Percentiles rank a stretch among this genome's conserved stretches.
Evolutionary conservation across 2,797 vertebrate species (phyloP).

Genomic region (Sebastes minor): DNA sequence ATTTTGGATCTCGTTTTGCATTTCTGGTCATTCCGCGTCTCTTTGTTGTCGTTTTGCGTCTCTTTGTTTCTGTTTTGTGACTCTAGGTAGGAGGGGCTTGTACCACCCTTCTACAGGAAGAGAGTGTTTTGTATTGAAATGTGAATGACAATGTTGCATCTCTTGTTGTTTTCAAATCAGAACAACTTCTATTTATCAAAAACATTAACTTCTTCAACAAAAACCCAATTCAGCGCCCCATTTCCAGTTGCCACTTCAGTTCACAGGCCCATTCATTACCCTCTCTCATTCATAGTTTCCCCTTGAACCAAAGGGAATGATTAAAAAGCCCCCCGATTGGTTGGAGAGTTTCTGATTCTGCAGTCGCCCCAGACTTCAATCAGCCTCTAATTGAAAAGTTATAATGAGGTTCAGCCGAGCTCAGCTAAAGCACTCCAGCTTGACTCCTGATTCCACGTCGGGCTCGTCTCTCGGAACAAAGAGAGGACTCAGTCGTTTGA

Average conservation of each 20-base stretch:
- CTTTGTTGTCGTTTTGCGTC: not conserved
- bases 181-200: conserved; percentile 25
- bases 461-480: conserved; percentile 33
- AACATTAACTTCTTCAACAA: conserved; percentile 5
- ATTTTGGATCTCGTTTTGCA: not conserved
- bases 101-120: not conserved
- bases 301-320: conserved; percentile 68
- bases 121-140: not conserved
- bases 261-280: conserved; percentile 45
- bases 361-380: conserved; percentile 62
- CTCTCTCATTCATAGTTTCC: conserved; percentile 39
- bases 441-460: conserved; percentile 35
- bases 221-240: not conserved
- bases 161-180: conserved; percentile 13
- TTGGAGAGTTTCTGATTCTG: conserved; percentile 59
- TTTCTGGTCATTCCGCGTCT: not conserved
- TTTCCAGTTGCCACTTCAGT: conserved; percentile 9
- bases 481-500: conserved; percentile 22
- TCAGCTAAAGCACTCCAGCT: conserved; percentile 45
- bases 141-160: not conserved
- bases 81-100: not conserved
- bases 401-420: conserved; percentile 68
- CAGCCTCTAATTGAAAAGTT: conserved; percentile 74
- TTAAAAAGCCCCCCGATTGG: conserved; percentile 60
- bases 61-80: not conserved